Percentiles rank a stretch among this genome's conserved stretches.
phyloP scores from a whole-genome alignment of 2,113 vertebrate genomes.

The Steatornis caripensis region DNA sequence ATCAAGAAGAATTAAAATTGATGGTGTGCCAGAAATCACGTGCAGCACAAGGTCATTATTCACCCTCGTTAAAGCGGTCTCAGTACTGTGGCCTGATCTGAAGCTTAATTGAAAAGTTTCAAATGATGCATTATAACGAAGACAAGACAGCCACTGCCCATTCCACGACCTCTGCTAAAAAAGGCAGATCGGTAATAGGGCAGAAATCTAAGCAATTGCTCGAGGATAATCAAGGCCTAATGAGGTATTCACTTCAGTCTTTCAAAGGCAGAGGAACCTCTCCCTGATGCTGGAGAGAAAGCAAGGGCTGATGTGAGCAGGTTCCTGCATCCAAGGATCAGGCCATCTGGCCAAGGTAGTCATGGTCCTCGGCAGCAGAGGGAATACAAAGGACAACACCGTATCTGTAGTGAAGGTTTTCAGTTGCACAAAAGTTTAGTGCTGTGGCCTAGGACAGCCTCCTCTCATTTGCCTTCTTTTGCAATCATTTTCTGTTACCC shows the following conservation, averaged over 20 bases:
- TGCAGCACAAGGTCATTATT: conserved; percentile 80
- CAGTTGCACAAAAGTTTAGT: background rate
- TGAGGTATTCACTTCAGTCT: conserved; percentile 54
- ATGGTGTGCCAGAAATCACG: conserved; percentile 77
- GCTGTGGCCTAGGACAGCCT: background rate
- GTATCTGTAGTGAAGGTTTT: background rate
- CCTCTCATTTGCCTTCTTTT: conserved; percentile 1
- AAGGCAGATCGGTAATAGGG: conserved; percentile 71
- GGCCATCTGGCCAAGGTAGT: background rate
- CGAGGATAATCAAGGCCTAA: conserved; percentile 69
- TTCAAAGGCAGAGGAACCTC: conserved; percentile 13
- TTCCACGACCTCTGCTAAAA: conserved; percentile 73
- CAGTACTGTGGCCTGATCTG: conserved; percentile 76
- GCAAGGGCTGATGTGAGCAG: background rate
- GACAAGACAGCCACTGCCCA: conserved; percentile 75
- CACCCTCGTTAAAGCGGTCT: conserved; percentile 75
- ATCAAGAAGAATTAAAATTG: conserved; percentile 83
- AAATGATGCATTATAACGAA: conserved; percentile 78
- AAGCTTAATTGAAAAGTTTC: conserved; percentile 81
- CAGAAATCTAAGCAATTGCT: conserved; percentile 67
- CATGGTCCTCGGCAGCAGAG: background rate
- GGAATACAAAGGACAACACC: background rate
- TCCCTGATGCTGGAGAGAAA: background rate
- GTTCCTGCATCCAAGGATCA: background rate
- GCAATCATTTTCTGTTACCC: conserved; percentile 53